These are phyloP conservation scores for Harpagoxenus sublaevis DNA, from an alignment of 2,888 invertebrate genomes.

Conservation along the genomic window DNA sequence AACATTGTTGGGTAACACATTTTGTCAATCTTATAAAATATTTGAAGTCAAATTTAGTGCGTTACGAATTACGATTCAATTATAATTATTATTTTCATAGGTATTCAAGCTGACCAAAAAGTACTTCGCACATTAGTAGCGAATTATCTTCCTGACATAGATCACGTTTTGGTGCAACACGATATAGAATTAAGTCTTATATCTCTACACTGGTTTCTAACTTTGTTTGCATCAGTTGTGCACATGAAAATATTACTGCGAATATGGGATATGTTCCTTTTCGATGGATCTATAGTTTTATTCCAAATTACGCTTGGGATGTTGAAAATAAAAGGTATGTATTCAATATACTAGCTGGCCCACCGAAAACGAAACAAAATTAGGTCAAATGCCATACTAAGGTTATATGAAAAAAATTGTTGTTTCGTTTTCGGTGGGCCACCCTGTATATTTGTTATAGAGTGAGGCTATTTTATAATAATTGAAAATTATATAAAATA, in stretches of 20 bases:
- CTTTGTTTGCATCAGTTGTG: conserved; percentile 98
- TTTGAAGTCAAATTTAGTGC: neutral
- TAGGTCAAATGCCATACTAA: too few species aligned
- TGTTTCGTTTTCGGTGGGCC: too few species aligned
- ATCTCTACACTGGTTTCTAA: conserved; percentile 99
- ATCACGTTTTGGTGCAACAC: conserved; percentile 96
- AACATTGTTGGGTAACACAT: conserved; percentile 91
- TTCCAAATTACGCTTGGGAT: conserved; percentile 98
- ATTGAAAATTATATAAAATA: neutral
- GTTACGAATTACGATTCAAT: neutral
- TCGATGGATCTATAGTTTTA: conserved; percentile 97
- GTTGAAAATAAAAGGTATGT: conserved; percentile 92
- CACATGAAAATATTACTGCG: conserved; percentile 97
- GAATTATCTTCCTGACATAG: conserved; percentile 95
- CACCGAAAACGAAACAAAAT: too few species aligned
- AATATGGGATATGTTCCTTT: conserved; percentile 99
- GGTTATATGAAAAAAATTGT: too few species aligned
- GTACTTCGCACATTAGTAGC: conserved; percentile 97
- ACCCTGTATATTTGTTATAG: neutral
- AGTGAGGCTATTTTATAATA: neutral
- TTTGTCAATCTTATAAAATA: conserved; percentile 2
- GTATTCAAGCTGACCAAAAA: conserved; percentile 97
- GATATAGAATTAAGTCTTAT: conserved; percentile 98
- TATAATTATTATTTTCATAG: conserved; percentile 82
- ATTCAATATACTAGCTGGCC: neutral